Conservation (phyloP, 2,888 invertebrate species). For the Xylota segnis region DNA sequence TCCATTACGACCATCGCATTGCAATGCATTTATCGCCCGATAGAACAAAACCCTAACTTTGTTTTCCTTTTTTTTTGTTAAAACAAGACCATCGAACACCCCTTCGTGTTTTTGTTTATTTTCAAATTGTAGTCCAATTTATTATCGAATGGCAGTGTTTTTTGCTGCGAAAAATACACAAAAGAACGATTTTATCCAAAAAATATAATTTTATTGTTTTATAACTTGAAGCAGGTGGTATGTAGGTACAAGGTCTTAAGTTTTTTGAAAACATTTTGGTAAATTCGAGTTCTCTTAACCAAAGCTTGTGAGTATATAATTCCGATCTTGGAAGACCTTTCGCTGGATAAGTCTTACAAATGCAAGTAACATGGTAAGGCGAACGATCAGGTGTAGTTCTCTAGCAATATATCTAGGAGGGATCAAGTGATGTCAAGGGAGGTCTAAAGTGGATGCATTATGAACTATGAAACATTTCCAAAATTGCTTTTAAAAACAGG, state of each 20-base stretch:
- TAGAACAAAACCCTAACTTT: constrained; percentile 48
- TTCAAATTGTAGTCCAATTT: constrained; percentile 73
- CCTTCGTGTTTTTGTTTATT: constrained; percentile 61
- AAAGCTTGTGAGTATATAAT: too few species aligned
- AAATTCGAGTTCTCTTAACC: neutral
- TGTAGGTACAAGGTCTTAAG: too few species aligned
- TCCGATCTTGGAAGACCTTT: too few species aligned
- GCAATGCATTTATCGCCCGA: constrained; percentile 33
- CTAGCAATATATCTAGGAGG: too few species aligned
- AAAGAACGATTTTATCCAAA: constrained; percentile 63
- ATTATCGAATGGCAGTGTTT: constrained; percentile 71
- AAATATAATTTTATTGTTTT: constrained; percentile 1
- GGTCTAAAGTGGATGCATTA: too few species aligned
- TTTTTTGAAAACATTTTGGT: neutral
- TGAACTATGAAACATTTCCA: too few species aligned
- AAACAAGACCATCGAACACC: constrained; percentile 57
- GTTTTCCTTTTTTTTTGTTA: constrained; percentile 51
- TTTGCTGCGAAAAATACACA: constrained; percentile 68
- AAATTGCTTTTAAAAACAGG: too few species aligned
- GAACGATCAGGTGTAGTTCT: too few species aligned
- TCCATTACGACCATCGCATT: constrained; percentile 55
- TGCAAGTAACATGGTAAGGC: too few species aligned
- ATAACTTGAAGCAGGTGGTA: neutral
- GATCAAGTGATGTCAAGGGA: too few species aligned
- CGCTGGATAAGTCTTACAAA: too few species aligned